A percentile compares a stretch with the other conserved stretches of the same genome.
phyloP scores from a whole-genome alignment of 2,113 vertebrate genomes.

The Tupaia tana region DNA sequence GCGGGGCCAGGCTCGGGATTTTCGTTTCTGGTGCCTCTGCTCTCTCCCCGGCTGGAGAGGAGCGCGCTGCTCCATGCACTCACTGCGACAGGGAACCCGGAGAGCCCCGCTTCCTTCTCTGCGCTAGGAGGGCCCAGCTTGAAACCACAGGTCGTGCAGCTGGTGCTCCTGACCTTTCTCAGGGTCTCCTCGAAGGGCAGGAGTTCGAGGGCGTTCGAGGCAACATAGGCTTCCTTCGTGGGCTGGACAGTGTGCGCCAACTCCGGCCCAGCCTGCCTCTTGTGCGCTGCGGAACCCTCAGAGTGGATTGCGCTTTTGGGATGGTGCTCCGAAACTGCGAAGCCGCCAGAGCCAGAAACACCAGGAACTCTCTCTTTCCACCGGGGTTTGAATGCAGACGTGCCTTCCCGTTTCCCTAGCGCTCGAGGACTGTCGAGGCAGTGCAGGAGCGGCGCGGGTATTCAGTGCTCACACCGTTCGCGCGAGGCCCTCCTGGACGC shows the following conservation, averaged over 20 bases:
- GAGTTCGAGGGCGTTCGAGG: neutral
- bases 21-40: neutral
- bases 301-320: accelerated
- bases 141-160: neutral
- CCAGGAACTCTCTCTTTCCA: neutral
- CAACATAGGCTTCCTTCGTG: neutral
- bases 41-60: too few relatives aligned
- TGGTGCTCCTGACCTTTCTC: neutral
- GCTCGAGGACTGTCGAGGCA: accelerated
- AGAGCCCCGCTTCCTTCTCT: neutral
- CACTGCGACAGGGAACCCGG: accelerated
- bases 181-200: neutral
- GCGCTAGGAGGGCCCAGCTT: neutral
- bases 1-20: accelerated
- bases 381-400: neutral
- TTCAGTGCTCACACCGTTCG: neutral
- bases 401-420: neutral
- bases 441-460: neutral
- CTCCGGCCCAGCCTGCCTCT: neutral
- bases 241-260: neutral
- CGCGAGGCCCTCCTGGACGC: accelerated
- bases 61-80: neutral
- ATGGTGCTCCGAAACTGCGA: too few relatives aligned
- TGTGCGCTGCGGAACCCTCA: neutral
- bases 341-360: neutral